Evolutionary conservation across 2,113 vertebrate genomes (phyloP).

Genomic region (Leptocoma aspasia): DNA sequence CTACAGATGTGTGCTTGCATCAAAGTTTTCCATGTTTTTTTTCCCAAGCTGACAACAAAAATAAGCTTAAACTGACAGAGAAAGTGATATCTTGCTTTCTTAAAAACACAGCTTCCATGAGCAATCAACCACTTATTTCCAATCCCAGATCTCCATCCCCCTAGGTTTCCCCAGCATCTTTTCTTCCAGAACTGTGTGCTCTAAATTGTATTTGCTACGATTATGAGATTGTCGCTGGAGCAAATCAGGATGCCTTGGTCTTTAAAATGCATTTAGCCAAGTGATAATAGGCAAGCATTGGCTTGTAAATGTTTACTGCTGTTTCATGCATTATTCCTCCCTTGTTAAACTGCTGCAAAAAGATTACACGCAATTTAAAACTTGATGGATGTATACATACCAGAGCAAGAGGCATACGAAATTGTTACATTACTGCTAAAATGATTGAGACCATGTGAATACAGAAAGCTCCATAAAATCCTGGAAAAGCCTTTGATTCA

Average conservation of each 20-base stretch:
- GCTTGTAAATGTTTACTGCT: slow-evolving; percentile 19
- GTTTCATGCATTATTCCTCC: not conserved
- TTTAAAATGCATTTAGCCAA: slow-evolving; percentile 18
- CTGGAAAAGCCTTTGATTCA: not conserved
- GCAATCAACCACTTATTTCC: not conserved
- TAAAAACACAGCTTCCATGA: not conserved
- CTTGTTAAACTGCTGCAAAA: slow-evolving; percentile 20
- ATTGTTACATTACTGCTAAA: not conserved
- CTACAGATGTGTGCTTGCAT: not conserved
- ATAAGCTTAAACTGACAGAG: not conserved
- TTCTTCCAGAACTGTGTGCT: not conserved
- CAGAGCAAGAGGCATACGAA: not conserved
- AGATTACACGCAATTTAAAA: not conserved
- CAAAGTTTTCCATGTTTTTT: not conserved
- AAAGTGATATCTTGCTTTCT: not conserved
- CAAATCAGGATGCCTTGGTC: not conserved
- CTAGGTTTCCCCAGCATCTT: not conserved
- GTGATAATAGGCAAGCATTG: not conserved
- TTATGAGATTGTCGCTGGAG: not conserved
- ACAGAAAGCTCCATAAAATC: slow-evolving; percentile 1
- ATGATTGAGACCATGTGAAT: not conserved
- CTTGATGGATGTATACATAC: not conserved
- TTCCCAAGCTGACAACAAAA: not conserved
- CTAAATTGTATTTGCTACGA: not conserved
- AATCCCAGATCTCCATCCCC: not conserved